Conservation (phyloP, 2,888 invertebrate species). For the Hermaeophaga mercurialis region DNA sequence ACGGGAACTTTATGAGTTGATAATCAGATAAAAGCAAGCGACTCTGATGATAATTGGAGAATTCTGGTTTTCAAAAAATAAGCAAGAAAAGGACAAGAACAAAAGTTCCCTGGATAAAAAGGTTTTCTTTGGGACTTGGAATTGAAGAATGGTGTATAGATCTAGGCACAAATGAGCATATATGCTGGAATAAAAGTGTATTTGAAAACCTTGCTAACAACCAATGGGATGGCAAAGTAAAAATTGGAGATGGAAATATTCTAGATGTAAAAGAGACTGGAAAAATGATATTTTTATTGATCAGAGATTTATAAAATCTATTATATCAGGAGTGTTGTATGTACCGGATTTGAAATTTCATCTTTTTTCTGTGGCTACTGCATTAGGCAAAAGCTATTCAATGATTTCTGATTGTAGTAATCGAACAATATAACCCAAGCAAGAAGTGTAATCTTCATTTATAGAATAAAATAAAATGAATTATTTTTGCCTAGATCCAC, state of each 20-base stretch:
- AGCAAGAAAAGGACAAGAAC: no score
- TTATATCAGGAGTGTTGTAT: slow-evolving; percentile 30
- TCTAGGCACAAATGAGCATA: slow-evolving; percentile 29
- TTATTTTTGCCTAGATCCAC: no score
- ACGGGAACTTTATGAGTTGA: no score
- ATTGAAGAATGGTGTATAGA: slow-evolving; percentile 31
- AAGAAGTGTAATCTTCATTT: no score
- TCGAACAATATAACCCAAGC: no score
- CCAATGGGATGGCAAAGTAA: slow-evolving; percentile 29
- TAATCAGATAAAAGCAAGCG: no score
- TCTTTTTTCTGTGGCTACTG: slow-evolving; percentile 40
- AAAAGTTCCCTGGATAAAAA: no score
- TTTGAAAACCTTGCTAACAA: slow-evolving; percentile 11
- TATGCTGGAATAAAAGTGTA: slow-evolving; percentile 14
- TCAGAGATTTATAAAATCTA: slow-evolving; percentile 34
- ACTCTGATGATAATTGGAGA: no score
- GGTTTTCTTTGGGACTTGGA: no score
- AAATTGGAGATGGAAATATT: slow-evolving; percentile 32
- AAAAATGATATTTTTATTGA: slow-evolving; percentile 34
- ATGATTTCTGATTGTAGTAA: slow-evolving; percentile 32
- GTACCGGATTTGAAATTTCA: slow-evolving; percentile 38
- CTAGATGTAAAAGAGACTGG: slow-evolving; percentile 38
- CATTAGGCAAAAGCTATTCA: slow-evolving; percentile 42
- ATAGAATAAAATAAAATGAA: no score
- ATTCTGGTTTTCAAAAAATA: no score